Base-by-base conservation (phyloP, 2,797 vertebrate genomes). In the Acanthopagrus latus region DNA sequence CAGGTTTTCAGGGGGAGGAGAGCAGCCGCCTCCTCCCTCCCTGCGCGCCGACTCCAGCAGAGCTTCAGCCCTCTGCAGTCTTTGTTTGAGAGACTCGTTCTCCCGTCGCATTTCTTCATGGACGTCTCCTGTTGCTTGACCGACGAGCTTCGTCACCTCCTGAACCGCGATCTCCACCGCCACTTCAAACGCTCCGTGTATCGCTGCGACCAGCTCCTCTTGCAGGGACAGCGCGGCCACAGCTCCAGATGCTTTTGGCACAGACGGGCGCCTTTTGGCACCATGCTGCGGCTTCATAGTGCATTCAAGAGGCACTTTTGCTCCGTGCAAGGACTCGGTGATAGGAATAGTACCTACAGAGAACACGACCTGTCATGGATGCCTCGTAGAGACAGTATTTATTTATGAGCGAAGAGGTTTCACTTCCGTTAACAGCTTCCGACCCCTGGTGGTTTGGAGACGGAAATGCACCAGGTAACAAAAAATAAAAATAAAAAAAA, bases 181-280 rank as follows among this genome's bases (percentile, higher is more conserved):
- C 73, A 93, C 92, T 7, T 94, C 91, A 59, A 95, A 94, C 0
- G 94, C 94, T 7, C 90, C 89, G 1, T 92, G 93, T 10, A 95
- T 93, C 0, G 93, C 93, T 1, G 92, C 89, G 0, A 91, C 81
- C 0, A 95, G 92, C 81, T 94, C 92, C 18, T 93, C 90, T 12
- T 92, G 89, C 13, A 95, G 78, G 33, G 82, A 91, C 23, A 72
- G 65, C 8, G 87, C 86, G 4, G 90, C 71, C 16, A 88, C 90
- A 0, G 73, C 55, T n/a, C 23, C 71, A 12, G 41, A 1, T 0
- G 58, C 0, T 38, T 75, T 46, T 0, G 58, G 11, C 23, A 38
- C 29, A 11, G 20, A 5, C 0, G 4, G 43, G 0, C 23, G 54
- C 8, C 2, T 73, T 18, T 23, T 46, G 0, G 29, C 44, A 9